Conservation (phyloP, 1,140 invertebrate species). For the Eulimnadia texana region DNA sequence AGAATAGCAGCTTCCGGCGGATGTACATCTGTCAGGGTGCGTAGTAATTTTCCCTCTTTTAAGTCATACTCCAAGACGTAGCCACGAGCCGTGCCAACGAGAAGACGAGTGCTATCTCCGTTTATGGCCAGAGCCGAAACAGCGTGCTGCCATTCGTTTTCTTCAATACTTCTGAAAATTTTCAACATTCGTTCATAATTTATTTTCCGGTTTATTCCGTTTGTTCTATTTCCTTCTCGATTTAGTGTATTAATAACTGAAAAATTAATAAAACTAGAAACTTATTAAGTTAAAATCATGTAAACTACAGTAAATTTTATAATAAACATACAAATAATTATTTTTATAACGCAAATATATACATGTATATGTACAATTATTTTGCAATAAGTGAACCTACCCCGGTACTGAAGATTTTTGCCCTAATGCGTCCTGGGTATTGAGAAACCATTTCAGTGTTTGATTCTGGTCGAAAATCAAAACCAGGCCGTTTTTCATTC, state of each 20-base stretch:
- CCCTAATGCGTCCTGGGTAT: slow-evolving; percentile 25
- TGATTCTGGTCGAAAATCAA: slow-evolving; percentile 75
- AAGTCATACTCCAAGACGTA: slow-evolving; percentile 71
- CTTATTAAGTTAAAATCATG: not conserved
- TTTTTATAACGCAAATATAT: not conserved
- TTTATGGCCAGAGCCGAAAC: slow-evolving; percentile 76
- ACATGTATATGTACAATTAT: too few relatives aligned
- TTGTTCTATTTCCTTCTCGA: too few relatives aligned
- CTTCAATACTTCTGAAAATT: too few relatives aligned
- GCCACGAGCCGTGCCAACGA: slow-evolving; percentile 77
- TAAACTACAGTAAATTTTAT: not conserved
- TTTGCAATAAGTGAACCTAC: too few relatives aligned
- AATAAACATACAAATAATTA: not conserved
- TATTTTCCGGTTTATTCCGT: too few relatives aligned
- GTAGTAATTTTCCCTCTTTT: slow-evolving; percentile 47
- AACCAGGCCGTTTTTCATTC: slow-evolving; percentile 82
- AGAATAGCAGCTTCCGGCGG: slow-evolving; percentile 74
- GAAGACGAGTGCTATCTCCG: slow-evolving; percentile 63
- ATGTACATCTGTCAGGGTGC: slow-evolving; percentile 69
- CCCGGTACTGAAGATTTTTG: slow-evolving; percentile 25
- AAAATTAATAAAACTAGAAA: not conserved
- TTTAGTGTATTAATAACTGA: too few relatives aligned
- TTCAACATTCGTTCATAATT: too few relatives aligned
- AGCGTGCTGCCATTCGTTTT: slow-evolving; percentile 33
- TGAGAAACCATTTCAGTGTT: slow-evolving; percentile 64